Conservation (phyloP, 2,888 invertebrate species). For the Eilema depressum region DNA sequence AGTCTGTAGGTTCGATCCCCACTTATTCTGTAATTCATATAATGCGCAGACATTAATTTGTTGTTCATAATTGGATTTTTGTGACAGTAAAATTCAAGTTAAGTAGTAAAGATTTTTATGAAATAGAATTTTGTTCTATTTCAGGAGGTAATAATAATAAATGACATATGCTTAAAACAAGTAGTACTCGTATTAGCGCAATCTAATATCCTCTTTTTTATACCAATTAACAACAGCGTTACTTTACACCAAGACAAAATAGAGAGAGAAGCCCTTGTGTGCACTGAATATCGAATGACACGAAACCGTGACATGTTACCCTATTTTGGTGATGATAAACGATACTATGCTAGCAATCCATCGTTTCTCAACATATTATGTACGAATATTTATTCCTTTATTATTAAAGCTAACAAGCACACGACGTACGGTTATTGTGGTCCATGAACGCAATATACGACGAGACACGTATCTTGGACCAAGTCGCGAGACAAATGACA, state of each 20-base stretch:
- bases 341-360: slow-evolving; percentile 22
- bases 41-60: not conserved
- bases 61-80: not conserved
- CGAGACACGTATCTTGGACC: no score
- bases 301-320: slow-evolving; percentile 51
- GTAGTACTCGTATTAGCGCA: not conserved
- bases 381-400: not conserved
- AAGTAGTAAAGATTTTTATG: not conserved
- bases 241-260: slow-evolving; percentile 41
- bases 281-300: slow-evolving; percentile 58
- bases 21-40: not conserved
- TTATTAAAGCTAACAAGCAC: not conserved
- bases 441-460: not conserved
- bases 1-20: not conserved
- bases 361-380: slow-evolving; percentile 7
- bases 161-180: not conserved
- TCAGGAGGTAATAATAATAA: not conserved
- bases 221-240: slow-evolving; percentile 34
- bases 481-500: no score
- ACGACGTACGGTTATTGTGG: not conserved
- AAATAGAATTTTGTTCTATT: not conserved
- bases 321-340: slow-evolving; percentile 48
- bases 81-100: not conserved
- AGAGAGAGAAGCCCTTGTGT: slow-evolving; percentile 56
- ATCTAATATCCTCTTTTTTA: slow-evolving; percentile 24